Percentiles rank a stretch among this genome's conserved stretches.
Conservation (phyloP, 2,888 invertebrate species). For the Agapetus fuscipes region DNA sequence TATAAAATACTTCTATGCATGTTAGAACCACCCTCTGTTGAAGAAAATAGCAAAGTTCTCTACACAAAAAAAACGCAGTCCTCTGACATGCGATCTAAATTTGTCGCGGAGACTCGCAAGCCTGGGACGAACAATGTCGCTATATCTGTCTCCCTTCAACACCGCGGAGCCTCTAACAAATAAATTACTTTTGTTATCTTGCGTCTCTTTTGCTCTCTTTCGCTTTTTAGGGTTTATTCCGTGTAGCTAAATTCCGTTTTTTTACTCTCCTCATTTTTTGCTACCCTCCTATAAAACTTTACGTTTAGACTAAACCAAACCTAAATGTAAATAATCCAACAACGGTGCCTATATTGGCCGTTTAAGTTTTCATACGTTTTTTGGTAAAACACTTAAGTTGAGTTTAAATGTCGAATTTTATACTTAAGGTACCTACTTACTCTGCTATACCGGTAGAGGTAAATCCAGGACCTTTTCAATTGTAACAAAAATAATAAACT, state of each 20-base stretch:
- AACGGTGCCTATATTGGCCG: too few relatives aligned
- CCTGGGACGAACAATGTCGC: constrained; percentile 4
- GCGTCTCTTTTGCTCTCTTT: constrained; percentile 4
- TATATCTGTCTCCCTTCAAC: constrained; percentile 5
- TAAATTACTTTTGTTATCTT: constrained; percentile 10
- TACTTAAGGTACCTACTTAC: too few relatives aligned
- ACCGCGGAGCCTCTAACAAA: constrained; percentile 4
- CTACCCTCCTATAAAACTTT: too few relatives aligned
- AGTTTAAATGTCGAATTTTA: too few relatives aligned
- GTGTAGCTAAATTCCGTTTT: constrained; percentile 6
- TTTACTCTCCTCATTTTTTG: too few relatives aligned
- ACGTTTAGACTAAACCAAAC: too few relatives aligned
- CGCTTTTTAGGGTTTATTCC: constrained; percentile 6
- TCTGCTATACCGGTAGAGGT: too few relatives aligned
- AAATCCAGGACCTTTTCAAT: too few relatives aligned
- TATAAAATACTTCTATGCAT: neutral
- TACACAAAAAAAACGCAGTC: constrained; percentile 2
- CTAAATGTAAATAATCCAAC: too few relatives aligned
- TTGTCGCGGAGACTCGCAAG: constrained; percentile 10
- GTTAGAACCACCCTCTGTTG: constrained; percentile 2
- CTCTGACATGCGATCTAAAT: constrained; percentile 14
- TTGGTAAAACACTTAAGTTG: too few relatives aligned
- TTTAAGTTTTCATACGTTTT: too few relatives aligned
- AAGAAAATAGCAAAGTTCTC: constrained; percentile 5
- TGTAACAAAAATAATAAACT: too few relatives aligned